These are phyloP conservation scores for Platycheirus albimanus DNA, from an alignment of 2,888 invertebrate species.

Conservation along the genomic window DNA sequence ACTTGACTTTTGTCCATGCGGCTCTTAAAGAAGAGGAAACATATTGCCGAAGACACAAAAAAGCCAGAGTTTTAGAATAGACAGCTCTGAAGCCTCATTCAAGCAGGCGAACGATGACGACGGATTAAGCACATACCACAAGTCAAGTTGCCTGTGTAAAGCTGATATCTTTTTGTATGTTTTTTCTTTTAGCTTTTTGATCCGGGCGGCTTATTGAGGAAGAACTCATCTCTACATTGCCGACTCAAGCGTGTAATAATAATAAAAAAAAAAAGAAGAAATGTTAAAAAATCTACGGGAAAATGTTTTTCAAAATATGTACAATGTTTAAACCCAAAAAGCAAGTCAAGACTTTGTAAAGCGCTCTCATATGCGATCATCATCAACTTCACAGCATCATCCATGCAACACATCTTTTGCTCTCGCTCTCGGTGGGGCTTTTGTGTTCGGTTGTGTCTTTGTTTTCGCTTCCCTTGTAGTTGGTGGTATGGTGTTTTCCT, in stretches of 20 bases:
- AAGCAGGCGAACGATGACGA: constrained; percentile 30
- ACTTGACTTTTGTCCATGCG: constrained; percentile 63
- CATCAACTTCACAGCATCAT: constrained; percentile 69
- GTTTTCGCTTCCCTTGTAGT: constrained; percentile 44
- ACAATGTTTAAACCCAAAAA: constrained; percentile 28
- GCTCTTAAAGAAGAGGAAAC: constrained; percentile 32
- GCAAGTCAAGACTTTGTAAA: constrained; percentile 53
- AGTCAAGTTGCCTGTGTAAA: constrained; percentile 70
- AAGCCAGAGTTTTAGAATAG: constrained; percentile 50
- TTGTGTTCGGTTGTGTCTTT: constrained; percentile 51
- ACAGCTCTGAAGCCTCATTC: constrained; percentile 52
- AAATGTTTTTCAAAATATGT: constrained; percentile 68
- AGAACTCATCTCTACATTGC: constrained; percentile 59
- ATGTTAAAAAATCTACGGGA: constrained; percentile 55
- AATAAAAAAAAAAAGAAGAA: constrained; percentile 50
- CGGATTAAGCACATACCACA: constrained; percentile 73
- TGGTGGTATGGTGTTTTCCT: constrained; percentile 53
- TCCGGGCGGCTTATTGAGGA: constrained; percentile 71
- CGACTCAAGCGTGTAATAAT: constrained; percentile 70
- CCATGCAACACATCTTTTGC: constrained; percentile 46
- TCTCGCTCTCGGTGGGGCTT: constrained; percentile 25
- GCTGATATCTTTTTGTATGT: constrained; percentile 17
- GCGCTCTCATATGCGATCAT: constrained; percentile 74
- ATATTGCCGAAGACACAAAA: constrained; percentile 25
- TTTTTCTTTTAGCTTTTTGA: constrained; percentile 55